Evolutionary conservation across 2,113 vertebrate genomes (phyloP), one percentile per base, ranked within the genome.

Genomic region (Heliornis fulica): DNA sequence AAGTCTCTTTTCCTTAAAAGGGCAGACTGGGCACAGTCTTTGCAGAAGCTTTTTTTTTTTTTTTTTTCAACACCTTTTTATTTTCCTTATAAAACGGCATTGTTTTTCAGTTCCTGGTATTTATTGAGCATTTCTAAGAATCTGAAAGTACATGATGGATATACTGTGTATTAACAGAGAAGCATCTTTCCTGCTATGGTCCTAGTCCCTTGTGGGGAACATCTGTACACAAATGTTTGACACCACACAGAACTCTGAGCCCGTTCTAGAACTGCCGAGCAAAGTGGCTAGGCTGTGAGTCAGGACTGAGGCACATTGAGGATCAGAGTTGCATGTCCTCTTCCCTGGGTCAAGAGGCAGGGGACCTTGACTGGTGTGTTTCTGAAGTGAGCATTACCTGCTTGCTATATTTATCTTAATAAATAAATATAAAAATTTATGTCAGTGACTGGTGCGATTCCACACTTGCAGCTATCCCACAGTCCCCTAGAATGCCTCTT

Each of bases 191-290:
- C 45, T 36, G 32, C 10, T 36, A 51, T 2, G 1, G n/a, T 63
- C 28, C 48, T 63, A 79, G 56, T 53, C 25, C n/a, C 41, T 40
- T 12, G 3, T 26, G 20, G 76, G 57, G 41, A 80, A 10, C 34
- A 34, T 31, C 23, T 1, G 1, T 11, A 41, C 25, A 31, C 9
- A 29, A 26, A 48, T 17, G 31, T 50, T 40, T 57, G 34, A 57
- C 17, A 36, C 14, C 1, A 1, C 18, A 17, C n/a, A 72, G 43
- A 57, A 72, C 21, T 57, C 25, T 26, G 21, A 63, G 34, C 13
- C 43, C 0, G 0, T 28, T 50, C 36, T 57, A 11, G 50, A 50
- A 36, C 13, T 2, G 1, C 31, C 36, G 50, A 50, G 31, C 25
- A 41, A 48, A 64, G 50, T 13, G 25, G 25, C 41, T 5, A 10